A percentile compares a stretch with the other conserved stretches of the same genome.
phyloP scores from a whole-genome alignment of 2,888 invertebrate genomes.

The Blera fallax region DNA sequence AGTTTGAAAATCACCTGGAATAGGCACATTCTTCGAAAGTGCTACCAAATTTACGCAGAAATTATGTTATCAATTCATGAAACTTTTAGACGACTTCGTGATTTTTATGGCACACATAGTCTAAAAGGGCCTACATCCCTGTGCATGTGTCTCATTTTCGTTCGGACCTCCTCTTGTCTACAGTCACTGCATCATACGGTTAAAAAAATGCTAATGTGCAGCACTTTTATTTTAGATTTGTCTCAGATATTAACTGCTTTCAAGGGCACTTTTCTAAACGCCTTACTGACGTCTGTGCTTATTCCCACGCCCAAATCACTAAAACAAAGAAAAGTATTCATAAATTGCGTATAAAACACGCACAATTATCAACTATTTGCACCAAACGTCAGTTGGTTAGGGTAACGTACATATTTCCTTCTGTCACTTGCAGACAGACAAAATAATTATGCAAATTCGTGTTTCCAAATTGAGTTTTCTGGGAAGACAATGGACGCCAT shows the following conservation, averaged over 20 bases:
- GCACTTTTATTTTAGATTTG: too few species aligned
- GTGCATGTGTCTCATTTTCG: too few species aligned
- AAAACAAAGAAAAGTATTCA: constrained; percentile 40
- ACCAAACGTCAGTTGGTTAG: not conserved
- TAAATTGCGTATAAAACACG: constrained; percentile 38
- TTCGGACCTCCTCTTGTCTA: too few species aligned
- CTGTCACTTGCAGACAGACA: constrained; percentile 11
- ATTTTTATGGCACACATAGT: too few species aligned
- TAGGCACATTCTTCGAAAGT: too few species aligned
- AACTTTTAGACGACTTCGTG: too few species aligned
- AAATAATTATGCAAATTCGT: constrained; percentile 19
- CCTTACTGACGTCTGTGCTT: not conserved
- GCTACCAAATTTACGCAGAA: too few species aligned
- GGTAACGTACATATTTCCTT: not conserved
- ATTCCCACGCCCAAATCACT: constrained; percentile 30
- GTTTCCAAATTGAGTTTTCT: constrained; percentile 52
- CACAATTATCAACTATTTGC: constrained; percentile 27
- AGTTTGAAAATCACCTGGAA: too few species aligned
- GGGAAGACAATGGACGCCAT: constrained; percentile 38
- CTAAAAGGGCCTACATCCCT: too few species aligned
- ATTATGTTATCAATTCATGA: too few species aligned
- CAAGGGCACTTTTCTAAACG: not conserved
- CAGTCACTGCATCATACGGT: too few species aligned
- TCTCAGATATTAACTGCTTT: not conserved
- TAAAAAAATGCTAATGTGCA: too few species aligned